These are phyloP conservation scores for Ceryle rudis DNA, from an alignment of 2,797 vertebrate genomes.

Conservation along the genomic window DNA sequence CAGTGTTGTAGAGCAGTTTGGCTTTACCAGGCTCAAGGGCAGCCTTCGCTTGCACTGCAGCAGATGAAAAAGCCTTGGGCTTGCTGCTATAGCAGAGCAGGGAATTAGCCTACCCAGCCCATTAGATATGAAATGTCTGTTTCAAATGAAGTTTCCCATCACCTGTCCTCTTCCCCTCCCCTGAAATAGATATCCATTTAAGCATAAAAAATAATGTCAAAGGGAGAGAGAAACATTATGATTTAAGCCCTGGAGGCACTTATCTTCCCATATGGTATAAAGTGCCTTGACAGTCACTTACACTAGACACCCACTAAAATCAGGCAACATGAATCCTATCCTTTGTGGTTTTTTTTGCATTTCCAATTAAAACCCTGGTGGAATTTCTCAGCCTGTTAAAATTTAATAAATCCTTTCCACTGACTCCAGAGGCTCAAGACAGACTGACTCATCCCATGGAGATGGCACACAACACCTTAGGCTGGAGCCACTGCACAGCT, in stretches of 20 bases:
- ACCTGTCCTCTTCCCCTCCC: background rate
- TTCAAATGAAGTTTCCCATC: conserved; percentile 22
- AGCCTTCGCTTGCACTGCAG: background rate
- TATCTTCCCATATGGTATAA: background rate
- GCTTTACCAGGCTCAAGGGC: background rate
- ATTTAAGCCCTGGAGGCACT: conserved; percentile 14
- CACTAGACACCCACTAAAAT: background rate
- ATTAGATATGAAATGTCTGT: background rate
- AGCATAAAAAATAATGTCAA: conserved; percentile 20
- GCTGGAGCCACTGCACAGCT: background rate
- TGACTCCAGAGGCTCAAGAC: background rate
- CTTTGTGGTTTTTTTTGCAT: background rate
- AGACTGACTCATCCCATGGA: background rate
- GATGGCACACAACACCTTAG: background rate
- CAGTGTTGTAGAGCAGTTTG: background rate
- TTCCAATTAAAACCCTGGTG: background rate
- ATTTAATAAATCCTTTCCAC: background rate
- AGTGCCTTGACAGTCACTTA: background rate
- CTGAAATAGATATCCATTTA: background rate
- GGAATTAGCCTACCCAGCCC: background rate
- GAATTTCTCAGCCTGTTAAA: background rate
- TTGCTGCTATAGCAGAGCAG: background rate
- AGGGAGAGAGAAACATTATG: background rate
- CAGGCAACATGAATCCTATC: background rate
- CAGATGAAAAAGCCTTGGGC: background rate